Base-by-base conservation (phyloP, 2,113 vertebrate genomes). In the Pygoscelis adeliae region DNA sequence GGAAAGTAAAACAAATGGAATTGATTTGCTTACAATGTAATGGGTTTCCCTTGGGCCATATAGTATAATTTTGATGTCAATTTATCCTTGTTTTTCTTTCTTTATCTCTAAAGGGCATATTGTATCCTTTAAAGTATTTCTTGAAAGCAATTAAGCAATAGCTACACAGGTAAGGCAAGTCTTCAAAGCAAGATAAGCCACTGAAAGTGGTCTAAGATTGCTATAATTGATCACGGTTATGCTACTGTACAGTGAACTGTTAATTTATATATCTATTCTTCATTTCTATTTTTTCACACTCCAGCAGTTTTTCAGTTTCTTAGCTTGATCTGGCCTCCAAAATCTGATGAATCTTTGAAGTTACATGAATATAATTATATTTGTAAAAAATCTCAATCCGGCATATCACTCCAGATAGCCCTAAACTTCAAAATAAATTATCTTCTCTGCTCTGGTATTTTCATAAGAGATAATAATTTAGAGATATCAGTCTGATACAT, bases 1-100 rank as follows among this genome's bases (percentile, higher is more conserved):
- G 14, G 47, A 91, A 95, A 91, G 36, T 42, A 92, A 95, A 96
- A 83, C 12, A 89, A 94, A 85, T 34, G 1, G 29, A 90, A 94
- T 80, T 83, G 32, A 87, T 93, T 89, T 89, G 38, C 34, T 96
- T 96, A 59, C 46, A 89, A 26, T 50, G 36, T 73, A 92, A 82
- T 91, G 47, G 9, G 44, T 91, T 89, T 80, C 20, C 19, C 22
- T 90, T 87, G 27, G 42, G 42, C 34, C 25, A 32, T 53, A 73
- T 11, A 73, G 27, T 72, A 62, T 65, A 67, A n/a, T 89, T 90
- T 84, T 84, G 2, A 63, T 25, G 10, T 46, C 32, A 83, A 36
- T 92, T 77, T 83, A 63, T 65, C 38, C 44, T 77, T 59, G 13
- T 15, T 85, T 92, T 89, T 44, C 21, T 67, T 55, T 73, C 23